Evolutionary conservation across 2,888 invertebrate species (phyloP), one percentile per base, ranked within the genome.

Genomic region (Tiliacea citrago): DNA sequence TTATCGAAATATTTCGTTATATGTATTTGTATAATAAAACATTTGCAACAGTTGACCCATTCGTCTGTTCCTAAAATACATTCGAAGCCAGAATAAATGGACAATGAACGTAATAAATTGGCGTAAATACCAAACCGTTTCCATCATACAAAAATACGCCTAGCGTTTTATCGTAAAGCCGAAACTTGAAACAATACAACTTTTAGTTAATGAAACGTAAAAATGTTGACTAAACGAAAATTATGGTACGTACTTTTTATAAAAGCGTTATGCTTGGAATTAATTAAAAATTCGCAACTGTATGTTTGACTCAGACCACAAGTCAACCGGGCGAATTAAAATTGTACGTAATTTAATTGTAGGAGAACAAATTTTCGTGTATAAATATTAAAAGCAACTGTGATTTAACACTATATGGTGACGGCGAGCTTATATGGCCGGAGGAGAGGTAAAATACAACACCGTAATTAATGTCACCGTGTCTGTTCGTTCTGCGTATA

Each of bases 401-500:
- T 92, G 91, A 93, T 93, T 93, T 94, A 92, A 93, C 91, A 92
- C 91, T 93, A 92, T 91, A 93, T 91, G 90, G 90, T 89, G 88
- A 90, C 88, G 90, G 88, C 77, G 60, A 88, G 90, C 89, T 89
- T 90, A 90, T 92, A 92, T 91, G 87, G 89, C 88, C 89, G 75
- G 90, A 88, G 92, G 91, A 89, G 87, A 90, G 88, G 88, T 88
- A 86, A 88, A 88, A 86, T 85, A 89, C 86, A 85, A 86, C 83
- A 79, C 77, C 76, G 77, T 82, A 82, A 86, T 87, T 86, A 88
- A 83, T 82, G 75, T 81, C 77, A 76, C 80, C 49, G 55, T 85
- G 77, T 85, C 75, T 76, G 81, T 82, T 73, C 75, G 76, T 81
- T 80, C 71, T 68, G 71, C 45, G 75, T 70, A 73, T 75, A 83